These are phyloP conservation scores for Dendrolimus kikuchii DNA, from an alignment of 1,140 invertebrate genomes.

Conservation along the genomic window DNA sequence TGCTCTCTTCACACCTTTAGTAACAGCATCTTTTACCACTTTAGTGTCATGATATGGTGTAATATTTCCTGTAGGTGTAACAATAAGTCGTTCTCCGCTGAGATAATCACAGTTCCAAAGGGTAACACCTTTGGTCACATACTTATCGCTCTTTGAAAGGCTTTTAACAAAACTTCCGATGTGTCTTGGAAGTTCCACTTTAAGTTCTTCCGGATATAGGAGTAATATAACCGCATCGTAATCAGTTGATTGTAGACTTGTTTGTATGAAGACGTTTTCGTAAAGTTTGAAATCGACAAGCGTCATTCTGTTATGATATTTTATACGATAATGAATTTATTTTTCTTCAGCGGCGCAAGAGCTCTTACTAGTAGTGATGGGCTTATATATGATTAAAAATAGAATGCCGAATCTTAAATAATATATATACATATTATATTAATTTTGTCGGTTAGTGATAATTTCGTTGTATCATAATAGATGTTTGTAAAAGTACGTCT, in stretches of 20 bases:
- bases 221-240: conserved; percentile 71
- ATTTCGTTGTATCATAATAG: no score
- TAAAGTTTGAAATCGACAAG: conserved; percentile 40
- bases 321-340: no score
- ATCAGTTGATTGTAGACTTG: conserved; percentile 43
- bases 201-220: conserved; percentile 51
- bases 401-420: no score
- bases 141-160: conserved; percentile 57
- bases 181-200: conserved; percentile 38
- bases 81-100: conserved; percentile 78
- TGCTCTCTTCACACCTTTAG: conserved; percentile 68
- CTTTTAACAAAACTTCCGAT: conserved; percentile 49
- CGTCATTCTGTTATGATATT: conserved; percentile 8
- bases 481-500: no score
- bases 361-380: no score
- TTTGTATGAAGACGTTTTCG: conserved; percentile 60
- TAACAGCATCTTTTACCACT: conserved; percentile 54
- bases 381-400: no score
- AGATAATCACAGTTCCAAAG: conserved; percentile 77
- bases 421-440: no score
- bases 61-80: conserved; percentile 84
- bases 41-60: conserved; percentile 86
- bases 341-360: no score
- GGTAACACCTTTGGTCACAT: conserved; percentile 53
- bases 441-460: no score